These are phyloP conservation scores for Perodicticus potto DNA, from an alignment of 2,797 vertebrate species.

Conservation along the genomic window DNA sequence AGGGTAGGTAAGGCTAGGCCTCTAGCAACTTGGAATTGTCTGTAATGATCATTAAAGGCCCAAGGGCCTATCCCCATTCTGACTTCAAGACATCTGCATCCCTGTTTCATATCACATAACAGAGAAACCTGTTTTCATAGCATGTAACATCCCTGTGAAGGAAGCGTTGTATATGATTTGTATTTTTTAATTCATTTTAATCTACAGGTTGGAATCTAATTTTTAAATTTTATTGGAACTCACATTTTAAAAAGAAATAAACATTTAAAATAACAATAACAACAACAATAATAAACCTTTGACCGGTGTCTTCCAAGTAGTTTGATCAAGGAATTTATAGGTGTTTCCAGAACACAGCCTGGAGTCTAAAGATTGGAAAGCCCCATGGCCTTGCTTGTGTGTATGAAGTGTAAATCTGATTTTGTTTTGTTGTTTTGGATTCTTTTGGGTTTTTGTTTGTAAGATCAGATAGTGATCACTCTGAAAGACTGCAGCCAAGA, in stretches of 20 bases:
- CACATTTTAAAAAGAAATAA: slow-evolving; percentile 92
- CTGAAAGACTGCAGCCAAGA: slow-evolving; percentile 98
- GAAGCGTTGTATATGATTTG: slow-evolving; percentile 82
- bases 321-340: slow-evolving; percentile 84
- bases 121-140: slow-evolving; percentile 75
- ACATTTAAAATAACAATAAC: slow-evolving; percentile 92
- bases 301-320: slow-evolving; percentile 92
- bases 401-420: slow-evolving; percentile 96
- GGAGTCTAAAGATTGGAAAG: slow-evolving; percentile 89
- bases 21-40: slow-evolving; percentile 53
- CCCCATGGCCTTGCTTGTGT: slow-evolving; percentile 92
- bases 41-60: slow-evolving; percentile 57
- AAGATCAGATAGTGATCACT: slow-evolving; percentile 97
- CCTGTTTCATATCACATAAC: slow-evolving; percentile 68
- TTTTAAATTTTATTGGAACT: slow-evolving; percentile 91
- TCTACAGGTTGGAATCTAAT: slow-evolving; percentile 83
- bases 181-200: slow-evolving; percentile 85
- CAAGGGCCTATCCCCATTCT: slow-evolving; percentile 50
- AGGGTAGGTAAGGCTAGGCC: slow-evolving; percentile 16
- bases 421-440: slow-evolving; percentile 83
- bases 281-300: slow-evolving; percentile 93
- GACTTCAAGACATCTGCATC: slow-evolving; percentile 63
- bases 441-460: slow-evolving; percentile 88
- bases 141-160: slow-evolving; percentile 75
- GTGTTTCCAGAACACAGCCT: slow-evolving; percentile 89